Conservation (phyloP, 2,113 vertebrate species). For the Pampusana beccarii region DNA sequence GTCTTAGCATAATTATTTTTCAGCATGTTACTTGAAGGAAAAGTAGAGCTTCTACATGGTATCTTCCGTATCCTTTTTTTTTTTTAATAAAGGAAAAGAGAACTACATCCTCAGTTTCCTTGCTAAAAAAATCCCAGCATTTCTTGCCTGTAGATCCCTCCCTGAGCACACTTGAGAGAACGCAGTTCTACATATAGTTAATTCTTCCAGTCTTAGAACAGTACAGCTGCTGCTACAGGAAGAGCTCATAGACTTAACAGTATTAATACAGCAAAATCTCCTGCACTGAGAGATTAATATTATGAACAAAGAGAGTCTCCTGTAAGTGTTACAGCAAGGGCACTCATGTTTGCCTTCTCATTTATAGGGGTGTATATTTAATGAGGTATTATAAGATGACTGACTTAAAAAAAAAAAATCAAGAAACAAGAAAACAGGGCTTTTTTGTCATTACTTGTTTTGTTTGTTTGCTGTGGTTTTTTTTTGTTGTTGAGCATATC, state of each 20-base stretch:
- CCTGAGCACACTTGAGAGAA: not conserved
- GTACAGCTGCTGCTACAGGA: slow-evolving; percentile 20
- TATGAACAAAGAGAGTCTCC: not conserved
- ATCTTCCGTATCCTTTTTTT: not conserved
- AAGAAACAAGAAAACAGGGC: not conserved
- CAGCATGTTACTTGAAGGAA: not conserved
- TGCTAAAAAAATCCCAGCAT: not conserved
- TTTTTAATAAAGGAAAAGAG: not conserved
- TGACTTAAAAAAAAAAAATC: not conserved
- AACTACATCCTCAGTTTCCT: not conserved
- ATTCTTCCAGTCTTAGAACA: not conserved
- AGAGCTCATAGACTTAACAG: slow-evolving; percentile 23
- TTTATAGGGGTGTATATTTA: not conserved
- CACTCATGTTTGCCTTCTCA: not conserved
- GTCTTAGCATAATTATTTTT: not conserved
- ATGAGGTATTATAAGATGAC: not conserved
- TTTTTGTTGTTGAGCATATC: not conserved
- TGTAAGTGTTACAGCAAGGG: not conserved
- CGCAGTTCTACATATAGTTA: not conserved
- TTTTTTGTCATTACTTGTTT: not conserved
- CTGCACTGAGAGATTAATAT: not conserved
- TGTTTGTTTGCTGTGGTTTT: not conserved
- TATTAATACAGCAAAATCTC: slow-evolving; percentile 1
- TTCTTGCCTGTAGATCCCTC: not conserved
- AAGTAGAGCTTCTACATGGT: not conserved